Conservation (phyloP, 2,888 invertebrate species). For the Mythimna impura region DNA sequence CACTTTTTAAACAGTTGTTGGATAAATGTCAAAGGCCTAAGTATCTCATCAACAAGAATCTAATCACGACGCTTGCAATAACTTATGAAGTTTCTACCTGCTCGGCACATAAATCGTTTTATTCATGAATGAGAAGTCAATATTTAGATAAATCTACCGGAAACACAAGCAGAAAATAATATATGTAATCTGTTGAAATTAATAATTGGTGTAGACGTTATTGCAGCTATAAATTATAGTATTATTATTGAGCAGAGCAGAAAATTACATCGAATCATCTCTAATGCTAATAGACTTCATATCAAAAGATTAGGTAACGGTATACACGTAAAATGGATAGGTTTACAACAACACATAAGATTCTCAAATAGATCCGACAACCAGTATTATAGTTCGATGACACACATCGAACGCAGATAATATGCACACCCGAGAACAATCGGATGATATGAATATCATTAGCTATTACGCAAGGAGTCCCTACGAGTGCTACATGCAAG, state of each 20-base stretch:
- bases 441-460: slow-evolving; percentile 64
- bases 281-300: slow-evolving; percentile 28
- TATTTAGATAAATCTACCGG: slow-evolving; percentile 55
- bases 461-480: slow-evolving; percentile 66
- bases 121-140: slow-evolving; percentile 58
- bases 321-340: slow-evolving; percentile 23
- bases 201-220: slow-evolving; percentile 54
- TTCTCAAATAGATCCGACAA: slow-evolving; percentile 60
- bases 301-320: slow-evolving; percentile 36
- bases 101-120: slow-evolving; percentile 46
- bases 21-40: slow-evolving; percentile 20
- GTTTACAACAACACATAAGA: slow-evolving; percentile 23
- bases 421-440: slow-evolving; percentile 64
- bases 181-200: slow-evolving; percentile 40
- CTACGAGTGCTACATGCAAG: slow-evolving; percentile 53
- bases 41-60: slow-evolving; percentile 35
- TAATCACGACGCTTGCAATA: slow-evolving; percentile 28
- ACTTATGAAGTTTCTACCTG: slow-evolving; percentile 39
- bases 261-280: slow-evolving; percentile 30
- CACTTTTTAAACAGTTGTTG: slow-evolving; percentile 13
- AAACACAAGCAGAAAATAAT: slow-evolving; percentile 51
- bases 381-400: slow-evolving; percentile 62
- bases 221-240: slow-evolving; percentile 50
- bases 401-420: slow-evolving; percentile 57
- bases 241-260: slow-evolving; percentile 43